Percentiles rank a stretch among this genome's conserved stretches.
Evolutionary conservation across 2,888 invertebrate genomes (phyloP).

Genomic region (Anthrax anthrax): DNA sequence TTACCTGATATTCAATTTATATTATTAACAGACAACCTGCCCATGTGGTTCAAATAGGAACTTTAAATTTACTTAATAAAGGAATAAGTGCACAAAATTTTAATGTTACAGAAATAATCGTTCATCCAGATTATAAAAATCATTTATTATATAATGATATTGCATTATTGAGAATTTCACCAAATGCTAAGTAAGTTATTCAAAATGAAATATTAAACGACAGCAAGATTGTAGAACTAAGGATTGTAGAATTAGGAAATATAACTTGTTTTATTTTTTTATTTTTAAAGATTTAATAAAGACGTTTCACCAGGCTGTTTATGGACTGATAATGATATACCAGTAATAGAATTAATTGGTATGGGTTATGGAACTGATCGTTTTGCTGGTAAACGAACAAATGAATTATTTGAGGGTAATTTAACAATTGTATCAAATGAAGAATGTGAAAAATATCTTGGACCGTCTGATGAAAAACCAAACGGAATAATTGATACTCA

Average conservation of each 20-base stretch:
- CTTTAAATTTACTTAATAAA: conserved; percentile 15
- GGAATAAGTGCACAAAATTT: conserved; percentile 22
- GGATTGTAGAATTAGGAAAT: no score
- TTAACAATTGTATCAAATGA: conserved; percentile 25
- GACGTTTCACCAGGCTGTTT: conserved; percentile 43
- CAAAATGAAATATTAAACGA: not conserved
- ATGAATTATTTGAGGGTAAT: conserved; percentile 26
- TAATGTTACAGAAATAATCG: conserved; percentile 21
- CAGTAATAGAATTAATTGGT: conserved; percentile 37
- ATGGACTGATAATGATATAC: conserved; percentile 30
- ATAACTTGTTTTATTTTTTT: no score
- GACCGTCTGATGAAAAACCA: conserved; percentile 2
- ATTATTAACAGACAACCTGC: conserved; percentile 9
- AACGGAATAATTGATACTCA: conserved; percentile 24
- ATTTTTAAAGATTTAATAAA: conserved; percentile 1
- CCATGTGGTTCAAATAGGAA: conserved; percentile 18
- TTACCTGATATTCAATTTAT: no score
- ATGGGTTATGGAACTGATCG: conserved; percentile 46
- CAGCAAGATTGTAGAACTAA: not conserved
- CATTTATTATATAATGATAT: conserved; percentile 39
- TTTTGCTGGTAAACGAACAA: conserved; percentile 28
- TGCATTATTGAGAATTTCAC: conserved; percentile 29
- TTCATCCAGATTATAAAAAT: conserved; percentile 33
- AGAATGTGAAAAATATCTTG: conserved; percentile 21
- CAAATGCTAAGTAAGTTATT: not conserved